These are phyloP conservation scores for Ferrisia virgata DNA, from an alignment of 2,888 invertebrate genomes.

Conservation along the genomic window DNA sequence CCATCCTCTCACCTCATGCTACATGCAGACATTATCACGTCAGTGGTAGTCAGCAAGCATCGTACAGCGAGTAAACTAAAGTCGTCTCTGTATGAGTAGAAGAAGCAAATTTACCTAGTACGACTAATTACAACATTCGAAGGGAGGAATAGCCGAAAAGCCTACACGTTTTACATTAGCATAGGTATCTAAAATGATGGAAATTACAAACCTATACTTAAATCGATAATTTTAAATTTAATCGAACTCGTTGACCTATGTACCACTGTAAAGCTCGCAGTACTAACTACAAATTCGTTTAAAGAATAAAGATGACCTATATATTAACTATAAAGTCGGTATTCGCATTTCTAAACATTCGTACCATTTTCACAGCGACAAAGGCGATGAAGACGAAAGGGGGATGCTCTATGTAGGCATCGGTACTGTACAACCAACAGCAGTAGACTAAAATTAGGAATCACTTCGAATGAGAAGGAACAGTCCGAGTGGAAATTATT, in stretches of 20 bases:
- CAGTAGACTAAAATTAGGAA: neutral
- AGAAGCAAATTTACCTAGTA: too few relatives aligned
- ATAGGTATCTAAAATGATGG: too few relatives aligned
- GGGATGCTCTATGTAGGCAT: too few relatives aligned
- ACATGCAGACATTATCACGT: neutral
- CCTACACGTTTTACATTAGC: too few relatives aligned
- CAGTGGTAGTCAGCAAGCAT: neutral
- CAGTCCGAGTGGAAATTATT: neutral
- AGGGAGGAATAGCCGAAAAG: too few relatives aligned
- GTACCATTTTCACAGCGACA: neutral
- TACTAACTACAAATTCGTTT: neutral
- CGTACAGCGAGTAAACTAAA: too few relatives aligned
- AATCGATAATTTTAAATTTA: too few relatives aligned
- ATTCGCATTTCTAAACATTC: neutral
- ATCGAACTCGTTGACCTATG: neutral
- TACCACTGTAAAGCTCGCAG: neutral
- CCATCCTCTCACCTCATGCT: neutral
- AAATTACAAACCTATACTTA: too few relatives aligned
- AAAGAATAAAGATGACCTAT: neutral
- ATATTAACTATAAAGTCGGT: neutral
- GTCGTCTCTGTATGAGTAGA: too few relatives aligned
- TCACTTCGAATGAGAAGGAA: constrained; percentile 4
- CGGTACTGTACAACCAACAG: neutral
- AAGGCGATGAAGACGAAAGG: too few relatives aligned
- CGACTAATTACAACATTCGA: too few relatives aligned